These are phyloP conservation scores for Moxostoma hubbsi DNA, from an alignment of 2,797 vertebrate species.

Conservation along the genomic window DNA sequence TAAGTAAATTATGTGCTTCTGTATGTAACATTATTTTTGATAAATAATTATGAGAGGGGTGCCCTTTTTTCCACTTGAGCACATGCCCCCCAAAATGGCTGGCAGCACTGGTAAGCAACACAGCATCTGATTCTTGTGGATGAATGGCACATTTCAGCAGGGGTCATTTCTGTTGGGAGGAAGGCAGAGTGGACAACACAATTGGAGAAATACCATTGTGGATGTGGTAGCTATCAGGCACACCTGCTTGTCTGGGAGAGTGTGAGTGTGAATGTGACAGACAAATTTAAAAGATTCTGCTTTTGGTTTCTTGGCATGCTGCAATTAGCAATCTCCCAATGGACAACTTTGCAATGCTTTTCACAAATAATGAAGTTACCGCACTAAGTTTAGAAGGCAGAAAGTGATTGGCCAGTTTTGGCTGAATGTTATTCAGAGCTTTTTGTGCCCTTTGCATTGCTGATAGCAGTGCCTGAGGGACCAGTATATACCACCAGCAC, in stretches of 20 bases:
- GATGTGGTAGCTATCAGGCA: conserved; percentile 18
- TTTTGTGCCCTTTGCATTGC: conserved; percentile 15
- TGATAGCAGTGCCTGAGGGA: conserved; percentile 19
- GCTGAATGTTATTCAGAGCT: conserved; percentile 14
- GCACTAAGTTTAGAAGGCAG: not conserved
- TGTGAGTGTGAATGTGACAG: conserved; percentile 4
- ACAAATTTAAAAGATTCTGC: not conserved
- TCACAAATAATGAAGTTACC: not conserved
- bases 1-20: too few species aligned
- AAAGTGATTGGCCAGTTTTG: conserved; percentile 10
- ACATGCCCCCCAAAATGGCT: not conserved
- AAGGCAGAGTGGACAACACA: not conserved
- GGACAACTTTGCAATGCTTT: conserved; percentile 5
- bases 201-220: conserved; percentile 31
- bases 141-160: conserved; percentile 43
- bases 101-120: conserved; percentile 25
- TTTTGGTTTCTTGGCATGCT: not conserved
- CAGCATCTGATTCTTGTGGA: conserved; percentile 38
- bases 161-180: conserved; percentile 28
- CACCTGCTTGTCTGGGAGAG: conserved; percentile 28
- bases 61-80: too few species aligned
- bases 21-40: too few species aligned
- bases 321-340: not conserved
- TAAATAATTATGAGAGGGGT: too few species aligned
- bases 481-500: conserved; percentile 51